phyloP scores from a whole-genome alignment of 1,140 invertebrate species.

The Orius insidiosus region DNA sequence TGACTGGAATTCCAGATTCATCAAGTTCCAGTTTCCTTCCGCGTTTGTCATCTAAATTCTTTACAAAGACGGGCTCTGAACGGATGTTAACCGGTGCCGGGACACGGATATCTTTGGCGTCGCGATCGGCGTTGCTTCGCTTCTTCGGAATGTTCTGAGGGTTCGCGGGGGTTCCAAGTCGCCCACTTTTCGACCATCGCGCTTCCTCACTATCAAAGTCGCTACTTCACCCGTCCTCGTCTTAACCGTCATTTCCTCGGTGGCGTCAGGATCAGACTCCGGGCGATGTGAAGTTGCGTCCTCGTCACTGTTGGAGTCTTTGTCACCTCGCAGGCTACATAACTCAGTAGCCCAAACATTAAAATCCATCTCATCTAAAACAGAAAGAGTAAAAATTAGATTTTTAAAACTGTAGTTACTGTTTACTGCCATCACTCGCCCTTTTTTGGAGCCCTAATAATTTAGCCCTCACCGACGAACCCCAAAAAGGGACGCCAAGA shows the following conservation, averaged over 20 bases:
- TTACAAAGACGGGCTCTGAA: conserved; percentile 38
- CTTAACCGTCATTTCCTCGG: conserved; percentile 52
- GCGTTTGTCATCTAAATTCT: conserved; percentile 32
- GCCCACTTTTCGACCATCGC: conserved; percentile 26
- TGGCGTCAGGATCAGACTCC: conserved; percentile 57
- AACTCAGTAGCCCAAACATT: no score
- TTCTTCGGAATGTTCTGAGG: conserved; percentile 1
- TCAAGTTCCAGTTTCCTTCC: conserved; percentile 32
- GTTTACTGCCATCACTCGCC: no score
- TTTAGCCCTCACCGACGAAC: no score
- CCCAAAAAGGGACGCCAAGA: no score
- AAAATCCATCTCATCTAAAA: no score
- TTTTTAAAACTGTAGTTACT: no score
- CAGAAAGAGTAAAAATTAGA: no score
- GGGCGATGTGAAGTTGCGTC: conserved; percentile 56
- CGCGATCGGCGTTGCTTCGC: background rate
- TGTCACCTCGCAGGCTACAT: no score
- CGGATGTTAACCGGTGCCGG: conserved; percentile 46
- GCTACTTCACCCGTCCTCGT: conserved; percentile 53
- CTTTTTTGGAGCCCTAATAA: no score
- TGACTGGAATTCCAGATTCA: conserved; percentile 44
- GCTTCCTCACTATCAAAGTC: conserved; percentile 57
- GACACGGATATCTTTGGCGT: conserved; percentile 22
- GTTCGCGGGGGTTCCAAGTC: conserved; percentile 7
- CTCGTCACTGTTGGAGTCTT: no score